A percentile compares a stretch with the other conserved stretches of the same genome.
Evolutionary conservation across 2,113 vertebrate genomes (phyloP).

Genomic region (Saccopteryx bilineata): DNA sequence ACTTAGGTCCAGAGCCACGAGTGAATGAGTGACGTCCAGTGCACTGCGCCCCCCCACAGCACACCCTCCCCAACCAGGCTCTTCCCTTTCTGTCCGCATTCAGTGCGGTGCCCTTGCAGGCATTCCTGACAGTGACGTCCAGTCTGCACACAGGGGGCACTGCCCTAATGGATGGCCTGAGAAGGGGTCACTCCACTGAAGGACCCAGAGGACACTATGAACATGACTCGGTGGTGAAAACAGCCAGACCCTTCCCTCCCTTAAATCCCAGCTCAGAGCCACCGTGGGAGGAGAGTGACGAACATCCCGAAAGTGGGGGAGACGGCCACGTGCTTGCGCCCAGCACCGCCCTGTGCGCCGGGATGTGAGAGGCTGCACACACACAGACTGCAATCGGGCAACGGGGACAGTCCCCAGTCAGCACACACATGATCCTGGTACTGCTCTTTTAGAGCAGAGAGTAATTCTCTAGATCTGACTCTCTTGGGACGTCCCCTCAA

Average conservation of each 20-base stretch:
- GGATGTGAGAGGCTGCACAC: no score
- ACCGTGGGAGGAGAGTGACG: not conserved
- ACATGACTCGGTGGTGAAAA: not conserved
- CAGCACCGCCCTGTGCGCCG: not conserved
- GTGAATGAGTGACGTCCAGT: no score
- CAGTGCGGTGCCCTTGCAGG: no score
- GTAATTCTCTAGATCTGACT: not conserved
- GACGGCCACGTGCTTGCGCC: not conserved
- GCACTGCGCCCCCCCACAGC: not conserved
- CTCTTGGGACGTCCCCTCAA: not conserved
- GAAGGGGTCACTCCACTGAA: not conserved
- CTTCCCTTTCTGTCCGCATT: not conserved
- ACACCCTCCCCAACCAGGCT: not conserved
- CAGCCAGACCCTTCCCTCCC: not conserved
- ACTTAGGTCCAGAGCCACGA: not conserved
- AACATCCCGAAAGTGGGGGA: accelerated
- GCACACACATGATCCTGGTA: not conserved
- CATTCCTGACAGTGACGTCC: not conserved
- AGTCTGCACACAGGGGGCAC: not conserved
- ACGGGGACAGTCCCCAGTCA: not conserved
- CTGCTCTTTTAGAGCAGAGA: not conserved
- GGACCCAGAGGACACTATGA: not conserved
- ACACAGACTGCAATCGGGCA: no score
- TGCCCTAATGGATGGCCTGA: not conserved
- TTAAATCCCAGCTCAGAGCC: not conserved